Base-by-base conservation (phyloP, 1,140 invertebrate species). In the Brachionus koreanus region DNA sequence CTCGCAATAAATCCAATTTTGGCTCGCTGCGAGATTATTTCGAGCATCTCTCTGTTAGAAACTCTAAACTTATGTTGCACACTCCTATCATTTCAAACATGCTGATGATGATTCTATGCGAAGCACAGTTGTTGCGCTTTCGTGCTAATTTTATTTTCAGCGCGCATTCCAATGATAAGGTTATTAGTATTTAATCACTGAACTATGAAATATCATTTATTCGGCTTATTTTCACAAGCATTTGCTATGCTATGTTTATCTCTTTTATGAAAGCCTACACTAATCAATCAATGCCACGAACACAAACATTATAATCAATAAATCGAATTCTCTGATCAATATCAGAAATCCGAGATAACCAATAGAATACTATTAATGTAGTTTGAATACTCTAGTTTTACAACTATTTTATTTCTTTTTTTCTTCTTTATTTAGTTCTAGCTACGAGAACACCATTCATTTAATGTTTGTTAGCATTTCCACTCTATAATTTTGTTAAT, bases 231-330 rank as follows among this genome's bases (percentile, higher is more conserved):
- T 16, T 19, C 9, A 46, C 4, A 57, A 16, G 19, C 49, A 57
- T 57, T 57, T 6, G 49, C 49, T 57, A 57, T 57, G 49, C 49
- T 57, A 57, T 57, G 49, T 57, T 57, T 57, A 57, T 57, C 49
- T 57, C 49, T 57, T 57, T 57, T 25, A 57, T 57, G 49, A 57
- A 57, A 57, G 49, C 49, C 49, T 57, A 57, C 49, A 25, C 49
- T 57, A 57, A 57, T 57, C 49, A 57, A 57, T 57, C 49, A 57
- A 57, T 57, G 49, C 49, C 49, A 57, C 49, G 49, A 25, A 57
- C 16, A 23, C 49, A 57, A 57, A 25, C 49, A 57, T 49, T 49
- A 5, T 0, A 49, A 57, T 57, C 49, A 57, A 57, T 19, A 57
- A 57, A 57, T 57, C 7, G n/a, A 19, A 23, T 6, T 9, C 6